phyloP scores from a whole-genome alignment of 2,888 invertebrate species.

The Carabus problematicus region DNA sequence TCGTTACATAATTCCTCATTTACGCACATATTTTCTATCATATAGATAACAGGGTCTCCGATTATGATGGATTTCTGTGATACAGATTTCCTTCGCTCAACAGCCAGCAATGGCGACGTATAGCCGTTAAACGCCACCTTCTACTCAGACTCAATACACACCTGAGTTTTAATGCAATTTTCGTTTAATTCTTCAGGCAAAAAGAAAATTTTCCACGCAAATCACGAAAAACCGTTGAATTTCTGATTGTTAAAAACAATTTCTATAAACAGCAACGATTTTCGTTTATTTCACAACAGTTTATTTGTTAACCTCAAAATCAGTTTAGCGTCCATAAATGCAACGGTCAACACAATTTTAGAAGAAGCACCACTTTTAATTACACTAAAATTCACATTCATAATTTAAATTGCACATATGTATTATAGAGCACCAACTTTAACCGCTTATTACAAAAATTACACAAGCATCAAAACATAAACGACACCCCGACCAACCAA shows the following conservation, averaged over 20 bases:
- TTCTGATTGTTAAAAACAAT: conserved; percentile 7
- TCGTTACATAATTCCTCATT: conserved; percentile 38
- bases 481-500: conserved; percentile 35
- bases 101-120: conserved; percentile 39
- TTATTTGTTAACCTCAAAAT: conserved; percentile 43
- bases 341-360: conserved; percentile 36
- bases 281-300: conserved; percentile 43
- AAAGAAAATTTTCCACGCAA: conserved; percentile 1
- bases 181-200: conserved; percentile 16
- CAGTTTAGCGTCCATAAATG: conserved; percentile 41
- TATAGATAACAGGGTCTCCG: conserved; percentile 35
- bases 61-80: conserved; percentile 46
- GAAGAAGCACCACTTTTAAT: conserved; percentile 29
- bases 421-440: conserved; percentile 27
- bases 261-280: conserved; percentile 38
- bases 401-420: conserved; percentile 39
- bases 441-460: conserved; percentile 24
- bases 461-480: conserved; percentile 37
- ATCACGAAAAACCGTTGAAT: conserved; percentile 20
- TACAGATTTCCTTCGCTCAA: conserved; percentile 45
- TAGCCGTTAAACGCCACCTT: conserved; percentile 38
- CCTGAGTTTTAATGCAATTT: conserved; percentile 23
- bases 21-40: conserved; percentile 37
- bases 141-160: conserved; percentile 28
- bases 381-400: conserved; percentile 35